Evolutionary conservation across 2,888 invertebrate genomes (phyloP), one percentile per base, ranked within the genome.

Genomic region (Beris morrisii): DNA sequence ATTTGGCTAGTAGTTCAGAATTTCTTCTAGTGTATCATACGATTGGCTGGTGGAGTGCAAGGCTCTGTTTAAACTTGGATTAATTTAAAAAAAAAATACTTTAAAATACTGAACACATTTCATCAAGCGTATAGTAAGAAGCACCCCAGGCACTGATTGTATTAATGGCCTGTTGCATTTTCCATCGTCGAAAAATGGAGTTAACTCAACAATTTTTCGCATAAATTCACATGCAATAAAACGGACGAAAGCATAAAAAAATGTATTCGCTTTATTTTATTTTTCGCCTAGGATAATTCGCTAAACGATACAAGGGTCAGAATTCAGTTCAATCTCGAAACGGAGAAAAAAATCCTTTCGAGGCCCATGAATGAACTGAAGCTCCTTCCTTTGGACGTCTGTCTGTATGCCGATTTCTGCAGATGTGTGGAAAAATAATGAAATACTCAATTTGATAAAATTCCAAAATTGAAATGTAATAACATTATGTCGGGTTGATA

Each of bases 381-480:
- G 52, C 31, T 28, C 22, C 22, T 22, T 22, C 22, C 22, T 22
- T 22, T 22, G 22, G 22, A 22, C 22, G 22, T 22, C 22, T 46
- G 48, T 59, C 4, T 31, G n/a, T 59, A 48, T 59, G 50, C 32
- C 50, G 50, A 61, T 61, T 50, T 61, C 50, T 61, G 50, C 52
- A 61, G 50, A 64, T 64, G 45, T 55, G 48, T 65, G 50, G 28
- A 57, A 65, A 56, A 58, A 69, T 64, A 66, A 69, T 59, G 64
- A 67, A 65, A 64, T 66, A 61, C 67, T 69, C 69, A 66, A 69
- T 67, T 69, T 64, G 67, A 69, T 69, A 69, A 67, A 69, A 67
- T 65, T 59, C 65, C 61, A 69, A 69, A 69, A 69, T 69, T 69
- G 67, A 69, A 69, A 69, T 65, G 65, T 69, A 69, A 69, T 65